Evolutionary conservation across 2,888 invertebrate genomes (phyloP), one percentile per base, ranked within the genome.

Genomic region (Latrodectus hesperus): DNA sequence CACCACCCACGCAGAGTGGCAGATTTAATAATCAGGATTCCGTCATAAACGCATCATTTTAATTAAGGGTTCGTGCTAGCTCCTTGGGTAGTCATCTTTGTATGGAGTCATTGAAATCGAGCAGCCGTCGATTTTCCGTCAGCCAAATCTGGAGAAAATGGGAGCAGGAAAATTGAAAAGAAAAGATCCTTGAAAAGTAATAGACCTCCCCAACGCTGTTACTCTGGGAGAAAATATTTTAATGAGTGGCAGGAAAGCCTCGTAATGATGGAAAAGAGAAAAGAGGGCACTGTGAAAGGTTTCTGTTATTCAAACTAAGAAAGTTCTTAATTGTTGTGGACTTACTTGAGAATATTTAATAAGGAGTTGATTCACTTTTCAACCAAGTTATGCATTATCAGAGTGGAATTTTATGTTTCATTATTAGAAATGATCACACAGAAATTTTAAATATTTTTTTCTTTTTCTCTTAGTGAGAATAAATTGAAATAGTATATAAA

Each of bases 181-280:
- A n/a, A 11, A 14, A 3, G 64, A 64, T 55, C 22, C 17, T 12
- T n/a, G 52, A 70, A 78, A 70, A 70, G 78, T 22, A 60, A 68
- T 68, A 64, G 38, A 64, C 55, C 73, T 12, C n/a, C 12, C n/a
- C 49, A 38, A 38, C 10, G 16, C 22, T 22, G 22, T 22, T 22
- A 22, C 22, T 22, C 60, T 38, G 38, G 67, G 60, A 26, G 81
- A 65, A 55, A 80, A 81, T 74, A 84, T 84, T 84, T 84, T 84
- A 84, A 84, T 84, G 84, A 84, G 77, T 71, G 65, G 38, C 72
- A n/a, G 14, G 68, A 17, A 71, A 49, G 71, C 10, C 38, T 71
- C 26, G 71, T n/a, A 26, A 17, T 14, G 53, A 73, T 81, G 73
- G 73, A 22, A 22, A 22, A 22, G 22, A 22, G 22, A 22, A 81